Evolutionary conservation across 2,888 invertebrate species (phyloP), one percentile per base, ranked within the genome.

Genomic region (Apodemia duryi): DNA sequence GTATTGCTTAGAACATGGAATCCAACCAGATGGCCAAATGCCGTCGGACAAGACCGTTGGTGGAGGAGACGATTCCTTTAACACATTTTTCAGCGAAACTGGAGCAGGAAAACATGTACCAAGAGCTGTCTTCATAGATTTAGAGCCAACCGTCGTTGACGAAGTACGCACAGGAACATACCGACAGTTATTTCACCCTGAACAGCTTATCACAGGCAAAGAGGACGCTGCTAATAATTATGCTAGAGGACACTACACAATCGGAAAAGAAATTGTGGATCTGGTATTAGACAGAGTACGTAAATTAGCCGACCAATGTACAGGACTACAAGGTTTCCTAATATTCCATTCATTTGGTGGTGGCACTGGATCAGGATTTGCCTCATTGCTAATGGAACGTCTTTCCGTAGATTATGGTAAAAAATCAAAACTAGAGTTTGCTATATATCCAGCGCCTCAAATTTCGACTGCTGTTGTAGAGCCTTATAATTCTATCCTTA

Each of bases 201-300:
- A 98, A 84, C 98, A 98, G 85, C 93, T 98, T 72, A 98, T 98
- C 80, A 98, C 97, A 10, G 98, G 98, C 67, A 98, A 98, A 85
- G 98, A 98, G 87, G 98, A 98, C 81, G 98, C 98, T 10, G 98
- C 98, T 68, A 98, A 99, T 87, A 98, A 98, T 88, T 99, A 98
- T 79, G 98, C 98, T 46, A 94, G 98, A 77, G 98, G 98, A 64
- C 98, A 98, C 87, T 99, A 98, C 92, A 98, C 98, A 64, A 97
- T 98, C 80, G 98, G 98, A 74, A 97, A 97, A 83, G 98, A 98
- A 88, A 97, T 98, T 74, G 97, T 98, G 13, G 98, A 98, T 79
- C 92, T 97, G 70, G 97, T 97, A 6, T 91, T 97, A 73, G 97
- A 97, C 89, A 93, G 97, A 66, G 95, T 97, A 72, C 94, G 97